These are phyloP conservation scores for Mormyrus proboscirostris DNA, from an alignment of 2,797 vertebrate genomes.

Conservation along the genomic window DNA sequence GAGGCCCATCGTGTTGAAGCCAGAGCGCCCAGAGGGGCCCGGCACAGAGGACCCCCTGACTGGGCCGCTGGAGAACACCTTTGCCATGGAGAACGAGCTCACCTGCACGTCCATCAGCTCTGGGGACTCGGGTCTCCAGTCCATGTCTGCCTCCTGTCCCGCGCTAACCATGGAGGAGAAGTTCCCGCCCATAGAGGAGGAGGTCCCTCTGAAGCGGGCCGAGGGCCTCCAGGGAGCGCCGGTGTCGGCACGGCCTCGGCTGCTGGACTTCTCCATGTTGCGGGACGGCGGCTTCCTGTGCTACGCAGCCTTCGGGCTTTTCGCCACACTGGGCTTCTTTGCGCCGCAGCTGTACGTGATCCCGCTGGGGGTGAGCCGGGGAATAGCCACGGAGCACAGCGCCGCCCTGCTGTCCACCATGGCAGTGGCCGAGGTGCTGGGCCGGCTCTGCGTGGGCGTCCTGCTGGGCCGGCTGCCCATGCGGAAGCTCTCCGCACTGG, in stretches of 20 bases:
- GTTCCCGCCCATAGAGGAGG: slow-evolving; percentile 35
- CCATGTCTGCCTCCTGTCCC: slow-evolving; percentile 67
- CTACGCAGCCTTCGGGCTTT: slow-evolving; percentile 88
- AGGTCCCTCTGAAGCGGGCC: slow-evolving; percentile 42
- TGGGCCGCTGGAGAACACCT: slow-evolving; percentile 60
- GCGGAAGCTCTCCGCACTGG: slow-evolving; percentile 79
- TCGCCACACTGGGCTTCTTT: slow-evolving; percentile 90
- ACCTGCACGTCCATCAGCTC: slow-evolving; percentile 79
- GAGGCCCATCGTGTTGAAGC: slow-evolving; percentile 69
- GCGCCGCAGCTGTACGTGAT: slow-evolving; percentile 88
- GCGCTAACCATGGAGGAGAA: slow-evolving; percentile 49
- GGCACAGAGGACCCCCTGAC: slow-evolving; percentile 5
- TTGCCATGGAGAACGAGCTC: slow-evolving; percentile 80
- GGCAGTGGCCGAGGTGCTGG: slow-evolving; percentile 82
- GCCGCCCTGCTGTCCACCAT: slow-evolving; percentile 79
- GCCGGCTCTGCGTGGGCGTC: slow-evolving; percentile 75
- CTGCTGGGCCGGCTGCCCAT: slow-evolving; percentile 63
- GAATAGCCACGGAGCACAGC: slow-evolving; percentile 65
- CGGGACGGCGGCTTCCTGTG: slow-evolving; percentile 78
- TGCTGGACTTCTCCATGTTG: slow-evolving; percentile 85
- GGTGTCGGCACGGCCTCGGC: slow-evolving; percentile 29
- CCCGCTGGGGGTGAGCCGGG: slow-evolving; percentile 75
- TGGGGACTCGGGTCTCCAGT: slow-evolving; percentile 86
- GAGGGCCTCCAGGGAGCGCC: slow-evolving; percentile 35
- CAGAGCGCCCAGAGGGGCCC: slow-evolving; percentile 34